These are phyloP conservation scores for Neelides sp. DNA, from an alignment of 1,140 invertebrate species.

Conservation along the genomic window DNA sequence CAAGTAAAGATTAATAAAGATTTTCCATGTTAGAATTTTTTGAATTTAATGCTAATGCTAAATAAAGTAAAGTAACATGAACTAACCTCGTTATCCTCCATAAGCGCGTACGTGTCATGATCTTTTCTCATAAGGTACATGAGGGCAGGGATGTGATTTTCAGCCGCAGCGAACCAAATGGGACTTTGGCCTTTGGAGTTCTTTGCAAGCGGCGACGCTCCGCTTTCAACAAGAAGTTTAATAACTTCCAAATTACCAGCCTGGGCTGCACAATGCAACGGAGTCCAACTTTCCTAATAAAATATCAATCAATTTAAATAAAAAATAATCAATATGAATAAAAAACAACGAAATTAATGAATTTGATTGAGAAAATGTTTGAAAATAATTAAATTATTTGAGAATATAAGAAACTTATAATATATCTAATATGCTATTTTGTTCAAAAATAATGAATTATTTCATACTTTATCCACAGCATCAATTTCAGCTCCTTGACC, in stretches of 20 bases:
- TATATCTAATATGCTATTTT: neutral
- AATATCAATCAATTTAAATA: too few species aligned
- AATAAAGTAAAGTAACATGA: neutral
- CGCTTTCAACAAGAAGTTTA: slow-evolving; percentile 82
- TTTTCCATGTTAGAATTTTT: neutral
- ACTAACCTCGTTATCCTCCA: slow-evolving; percentile 79
- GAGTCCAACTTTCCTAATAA: slow-evolving; percentile 78
- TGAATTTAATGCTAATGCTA: neutral
- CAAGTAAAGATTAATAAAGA: neutral
- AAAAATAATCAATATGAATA: too few species aligned
- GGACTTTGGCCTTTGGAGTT: slow-evolving; percentile 85
- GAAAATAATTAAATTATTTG: too few species aligned
- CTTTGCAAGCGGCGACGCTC: slow-evolving; percentile 80
- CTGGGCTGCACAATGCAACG: slow-evolving; percentile 85
- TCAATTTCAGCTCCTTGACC: slow-evolving; percentile 96
- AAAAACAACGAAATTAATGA: too few species aligned
- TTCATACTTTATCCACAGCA: slow-evolving; percentile 69
- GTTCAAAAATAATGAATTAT: neutral
- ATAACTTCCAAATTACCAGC: slow-evolving; percentile 90
- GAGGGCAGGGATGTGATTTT: slow-evolving; percentile 90
- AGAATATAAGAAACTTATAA: neutral
- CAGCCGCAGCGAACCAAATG: slow-evolving; percentile 89
- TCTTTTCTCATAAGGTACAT: slow-evolving; percentile 92
- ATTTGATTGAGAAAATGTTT: too few species aligned
- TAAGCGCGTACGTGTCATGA: slow-evolving; percentile 86